These are phyloP conservation scores for Xyrichtys novacula DNA, from an alignment of 2,797 vertebrate species.

Conservation along the genomic window DNA sequence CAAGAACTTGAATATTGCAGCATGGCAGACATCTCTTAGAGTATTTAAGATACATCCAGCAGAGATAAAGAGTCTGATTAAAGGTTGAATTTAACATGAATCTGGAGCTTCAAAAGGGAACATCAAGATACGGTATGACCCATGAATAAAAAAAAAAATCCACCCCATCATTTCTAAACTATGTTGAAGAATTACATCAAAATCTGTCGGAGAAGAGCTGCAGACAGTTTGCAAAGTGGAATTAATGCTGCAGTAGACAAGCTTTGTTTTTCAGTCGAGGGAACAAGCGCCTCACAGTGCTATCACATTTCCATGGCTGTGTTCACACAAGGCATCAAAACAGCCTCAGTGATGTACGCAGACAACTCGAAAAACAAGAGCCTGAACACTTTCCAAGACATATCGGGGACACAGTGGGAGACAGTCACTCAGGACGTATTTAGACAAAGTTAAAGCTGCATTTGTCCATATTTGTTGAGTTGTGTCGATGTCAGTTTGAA, in stretches of 20 bases:
- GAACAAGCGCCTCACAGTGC: conserved; percentile 1
- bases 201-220: neutral
- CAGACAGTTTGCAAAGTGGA: neutral
- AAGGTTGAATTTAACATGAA: conserved; percentile 8
- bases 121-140: neutral
- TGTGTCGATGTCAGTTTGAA: neutral
- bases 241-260: neutral
- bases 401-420: conserved; percentile 8
- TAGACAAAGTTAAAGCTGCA: neutral
- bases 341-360: neutral
- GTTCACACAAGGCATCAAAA: conserved; percentile 10
- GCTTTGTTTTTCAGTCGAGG: conserved; percentile 1
- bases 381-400: conserved; percentile 4
- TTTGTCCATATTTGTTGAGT: neutral
- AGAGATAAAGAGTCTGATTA: conserved; percentile 38
- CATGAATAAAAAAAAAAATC: neutral
- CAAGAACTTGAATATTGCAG: conserved; percentile 45
- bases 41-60: neutral
- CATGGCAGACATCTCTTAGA: neutral
- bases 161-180: conserved; percentile 2
- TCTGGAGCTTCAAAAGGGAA: neutral
- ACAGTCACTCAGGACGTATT: neutral
- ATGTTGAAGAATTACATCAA: neutral
- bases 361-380: conserved; percentile 6
- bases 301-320: neutral